A percentile compares a stretch with the other conserved stretches of the same genome.
Evolutionary conservation across 2,797 vertebrate genomes (phyloP).

Genomic region (Staurois parvus): DNA sequence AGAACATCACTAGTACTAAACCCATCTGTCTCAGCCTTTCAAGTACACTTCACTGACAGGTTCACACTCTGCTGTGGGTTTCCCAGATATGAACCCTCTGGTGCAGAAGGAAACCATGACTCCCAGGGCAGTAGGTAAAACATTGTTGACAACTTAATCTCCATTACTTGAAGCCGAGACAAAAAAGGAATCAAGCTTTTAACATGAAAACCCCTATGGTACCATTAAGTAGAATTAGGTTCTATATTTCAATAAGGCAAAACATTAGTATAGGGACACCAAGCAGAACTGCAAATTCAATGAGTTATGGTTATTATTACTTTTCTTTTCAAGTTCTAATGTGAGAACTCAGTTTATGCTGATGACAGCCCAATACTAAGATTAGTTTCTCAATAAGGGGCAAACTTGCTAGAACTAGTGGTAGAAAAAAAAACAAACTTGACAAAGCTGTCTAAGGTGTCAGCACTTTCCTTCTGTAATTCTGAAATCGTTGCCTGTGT

Average conservation of each 20-base stretch:
- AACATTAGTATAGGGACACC: neutral
- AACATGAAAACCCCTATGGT: conserved; percentile 1
- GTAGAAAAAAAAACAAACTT: neutral
- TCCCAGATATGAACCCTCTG: conserved; percentile 8
- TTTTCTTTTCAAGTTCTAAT: neutral
- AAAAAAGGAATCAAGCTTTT: neutral
- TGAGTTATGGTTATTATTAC: neutral
- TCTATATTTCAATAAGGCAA: conserved; percentile 10
- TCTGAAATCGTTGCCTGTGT: neutral
- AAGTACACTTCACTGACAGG: neutral
- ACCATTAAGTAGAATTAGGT: neutral
- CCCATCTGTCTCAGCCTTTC: neutral
- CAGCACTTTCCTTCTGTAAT: neutral
- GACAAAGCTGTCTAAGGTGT: too few relatives aligned
- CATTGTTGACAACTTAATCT: conserved; percentile 10
- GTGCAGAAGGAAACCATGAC: neutral
- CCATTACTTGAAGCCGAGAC: conserved; percentile 1
- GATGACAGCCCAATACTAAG: neutral
- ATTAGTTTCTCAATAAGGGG: neutral
- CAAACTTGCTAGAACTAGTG: too few relatives aligned
- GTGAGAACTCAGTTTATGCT: neutral
- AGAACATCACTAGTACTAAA: neutral
- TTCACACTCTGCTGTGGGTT: neutral
- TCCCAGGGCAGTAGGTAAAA: neutral
- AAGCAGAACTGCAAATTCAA: neutral